phyloP scores from a whole-genome alignment of 2,888 invertebrate species.

The Clistopyga incitator region DNA sequence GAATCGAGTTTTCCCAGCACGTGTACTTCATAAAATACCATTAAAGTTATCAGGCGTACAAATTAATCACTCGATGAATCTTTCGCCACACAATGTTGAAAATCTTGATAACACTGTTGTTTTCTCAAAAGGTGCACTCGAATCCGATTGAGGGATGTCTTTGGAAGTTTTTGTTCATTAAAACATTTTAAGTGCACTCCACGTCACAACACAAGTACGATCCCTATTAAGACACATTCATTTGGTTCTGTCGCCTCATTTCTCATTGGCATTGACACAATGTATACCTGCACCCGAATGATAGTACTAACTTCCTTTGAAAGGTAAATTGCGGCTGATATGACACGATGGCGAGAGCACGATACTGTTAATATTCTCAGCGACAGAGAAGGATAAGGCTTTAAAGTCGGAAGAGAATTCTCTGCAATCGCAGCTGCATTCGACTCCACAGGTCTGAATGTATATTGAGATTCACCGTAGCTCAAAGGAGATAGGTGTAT shows the following conservation, averaged over 20 bases:
- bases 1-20: constrained; percentile 1
- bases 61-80: constrained; percentile 28
- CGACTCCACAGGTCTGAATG: not conserved
- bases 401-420: not conserved
- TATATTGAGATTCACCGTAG: constrained; percentile 6
- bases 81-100: constrained; percentile 18
- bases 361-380: not conserved
- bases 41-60: not conserved
- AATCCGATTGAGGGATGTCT: not conserved
- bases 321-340: not conserved
- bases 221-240: not conserved
- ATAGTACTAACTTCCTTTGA: not conserved
- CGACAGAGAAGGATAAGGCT: not conserved
- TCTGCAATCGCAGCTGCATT: not conserved
- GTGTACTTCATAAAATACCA: constrained; percentile 3
- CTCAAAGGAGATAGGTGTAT: not conserved
- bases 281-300: not conserved
- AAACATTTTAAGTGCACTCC: constrained; percentile 24
- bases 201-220: constrained; percentile 23
- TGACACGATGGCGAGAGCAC: not conserved
- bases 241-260: not conserved
- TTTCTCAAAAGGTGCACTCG: constrained; percentile 23
- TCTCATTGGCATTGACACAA: not conserved
- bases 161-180: not conserved
- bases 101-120: not conserved